phyloP scores from a whole-genome alignment of 2,113 vertebrate species.

The Trichomycterus rosablanca region DNA sequence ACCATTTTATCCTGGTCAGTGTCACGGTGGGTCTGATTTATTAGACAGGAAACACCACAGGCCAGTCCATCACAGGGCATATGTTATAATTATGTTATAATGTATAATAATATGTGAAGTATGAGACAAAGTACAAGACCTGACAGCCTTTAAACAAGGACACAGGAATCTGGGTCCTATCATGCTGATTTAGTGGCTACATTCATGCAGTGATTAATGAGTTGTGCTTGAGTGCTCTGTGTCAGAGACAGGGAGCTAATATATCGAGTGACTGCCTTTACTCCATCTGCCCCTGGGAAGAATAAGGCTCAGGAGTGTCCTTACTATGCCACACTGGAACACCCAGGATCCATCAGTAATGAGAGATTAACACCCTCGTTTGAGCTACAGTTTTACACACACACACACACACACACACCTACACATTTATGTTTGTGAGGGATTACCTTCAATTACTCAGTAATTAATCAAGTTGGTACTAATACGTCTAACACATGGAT shows the following conservation, averaged over 20 bases:
- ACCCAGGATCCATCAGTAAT: slow-evolving; percentile 64
- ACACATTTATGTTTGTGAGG: neutral
- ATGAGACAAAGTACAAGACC: slow-evolving; percentile 2
- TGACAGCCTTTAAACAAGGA: slow-evolving; percentile 52
- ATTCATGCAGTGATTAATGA: slow-evolving; percentile 54
- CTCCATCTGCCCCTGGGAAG: slow-evolving; percentile 66
- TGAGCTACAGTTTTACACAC: slow-evolving; percentile 57
- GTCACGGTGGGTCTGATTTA: too few species aligned
- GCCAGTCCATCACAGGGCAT: too few species aligned
- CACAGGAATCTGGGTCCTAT: slow-evolving; percentile 33
- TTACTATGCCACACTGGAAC: slow-evolving; percentile 42
- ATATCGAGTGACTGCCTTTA: slow-evolving; percentile 70
- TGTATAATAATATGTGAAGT: slow-evolving; percentile 11
- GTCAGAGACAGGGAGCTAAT: slow-evolving; percentile 57
- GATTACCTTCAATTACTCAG: slow-evolving; percentile 17
- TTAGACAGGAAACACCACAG: too few species aligned
- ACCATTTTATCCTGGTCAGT: too few species aligned
- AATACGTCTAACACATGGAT: slow-evolving; percentile 17
- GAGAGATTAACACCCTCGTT: slow-evolving; percentile 69
- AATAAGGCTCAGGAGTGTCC: slow-evolving; percentile 50
- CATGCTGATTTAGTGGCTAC: slow-evolving; percentile 51
- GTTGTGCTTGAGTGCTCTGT: slow-evolving; percentile 43
- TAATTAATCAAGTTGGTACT: slow-evolving; percentile 27
- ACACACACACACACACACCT: slow-evolving; percentile 17
- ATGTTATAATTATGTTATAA: too few species aligned